Evolutionary conservation across 2,888 invertebrate species (phyloP), one percentile per base, ranked within the genome.

Genomic region (Lycophotia porphyrea): DNA sequence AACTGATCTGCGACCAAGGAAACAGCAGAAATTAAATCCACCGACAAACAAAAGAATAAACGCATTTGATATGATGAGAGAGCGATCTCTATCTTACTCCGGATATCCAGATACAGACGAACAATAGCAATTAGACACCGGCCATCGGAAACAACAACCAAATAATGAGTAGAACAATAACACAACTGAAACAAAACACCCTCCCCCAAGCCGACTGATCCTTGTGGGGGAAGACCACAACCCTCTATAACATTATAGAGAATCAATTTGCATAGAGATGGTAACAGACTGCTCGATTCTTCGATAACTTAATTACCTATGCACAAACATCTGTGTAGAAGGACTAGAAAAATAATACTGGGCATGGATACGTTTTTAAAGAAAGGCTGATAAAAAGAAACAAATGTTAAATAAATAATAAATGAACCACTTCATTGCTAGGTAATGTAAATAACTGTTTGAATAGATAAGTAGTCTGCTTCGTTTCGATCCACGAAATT

Each of bases 361-460:
- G 71, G 36, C 65, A 75, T 82, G 71, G 71, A 67, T 81, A 86
- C 78, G 76, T 86, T 87, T 86, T 85, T 78, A 90, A 91, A 87
- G 91, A 91, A 93, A 93, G 92, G 92, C 93, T 93, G 93, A 92
- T 88, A 90, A 89, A 47, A 88, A 87, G 84, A 89, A 88, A 88
- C 74, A 90, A 70, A 88, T 89, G 87, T 91, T 74, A 74, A 64
- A 49, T 79, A 79, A 89, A 58, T 75, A 71, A 66, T 89, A 90
- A 91, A 90, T 84, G 85, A 89, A 87, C 81, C 85, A 89, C 84
- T 81, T 87, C 83, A 84, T 90, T 90, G 88, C 84, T 89, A 90
- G 80, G 84, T 89, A 90, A 89, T 93, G 92, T 94, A 94, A 92
- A 93, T 93, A 93, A 89, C 87, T 91, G 90, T 92, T 91, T 87